These are phyloP conservation scores for Sarotherodon lohbergeri DNA, from an alignment of 2,113 vertebrate genomes.

Conservation along the genomic window DNA sequence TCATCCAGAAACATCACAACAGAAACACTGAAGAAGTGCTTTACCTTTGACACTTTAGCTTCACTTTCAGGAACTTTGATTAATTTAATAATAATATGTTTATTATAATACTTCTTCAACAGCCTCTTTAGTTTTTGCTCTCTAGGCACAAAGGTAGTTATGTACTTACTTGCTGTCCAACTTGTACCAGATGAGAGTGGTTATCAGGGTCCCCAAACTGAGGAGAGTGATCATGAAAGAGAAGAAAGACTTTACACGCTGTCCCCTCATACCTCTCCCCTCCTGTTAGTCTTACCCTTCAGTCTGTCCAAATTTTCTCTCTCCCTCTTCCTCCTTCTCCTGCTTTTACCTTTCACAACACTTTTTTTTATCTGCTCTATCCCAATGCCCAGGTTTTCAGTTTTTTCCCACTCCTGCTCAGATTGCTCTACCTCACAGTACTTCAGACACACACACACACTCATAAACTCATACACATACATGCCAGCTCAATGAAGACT, in stretches of 20 bases:
- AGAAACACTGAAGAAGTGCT: background rate
- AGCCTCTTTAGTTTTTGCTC: background rate
- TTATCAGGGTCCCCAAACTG: slow-evolving; percentile 38
- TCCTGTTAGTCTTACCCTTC: background rate
- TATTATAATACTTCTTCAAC: background rate
- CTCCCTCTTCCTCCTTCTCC: background rate
- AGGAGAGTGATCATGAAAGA: slow-evolving; percentile 34
- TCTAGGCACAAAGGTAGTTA: background rate
- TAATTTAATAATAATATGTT: background rate
- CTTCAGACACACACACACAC: background rate
- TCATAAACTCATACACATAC: too few relatives aligned
- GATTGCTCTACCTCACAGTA: background rate
- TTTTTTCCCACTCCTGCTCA: background rate
- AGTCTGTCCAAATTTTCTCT: background rate
- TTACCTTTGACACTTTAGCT: background rate
- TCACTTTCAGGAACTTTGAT: background rate
- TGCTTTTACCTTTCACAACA: background rate
- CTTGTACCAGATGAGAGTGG: background rate
- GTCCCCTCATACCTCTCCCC: background rate
- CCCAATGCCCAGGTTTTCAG: background rate
- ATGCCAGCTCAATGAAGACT: background rate
- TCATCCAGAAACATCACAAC: too few relatives aligned
- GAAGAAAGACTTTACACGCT: slow-evolving; percentile 10
- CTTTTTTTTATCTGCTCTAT: background rate
- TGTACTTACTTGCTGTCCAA: slow-evolving; percentile 45